phyloP scores from a whole-genome alignment of 2,797 vertebrate genomes.

The Varecia variegata region DNA sequence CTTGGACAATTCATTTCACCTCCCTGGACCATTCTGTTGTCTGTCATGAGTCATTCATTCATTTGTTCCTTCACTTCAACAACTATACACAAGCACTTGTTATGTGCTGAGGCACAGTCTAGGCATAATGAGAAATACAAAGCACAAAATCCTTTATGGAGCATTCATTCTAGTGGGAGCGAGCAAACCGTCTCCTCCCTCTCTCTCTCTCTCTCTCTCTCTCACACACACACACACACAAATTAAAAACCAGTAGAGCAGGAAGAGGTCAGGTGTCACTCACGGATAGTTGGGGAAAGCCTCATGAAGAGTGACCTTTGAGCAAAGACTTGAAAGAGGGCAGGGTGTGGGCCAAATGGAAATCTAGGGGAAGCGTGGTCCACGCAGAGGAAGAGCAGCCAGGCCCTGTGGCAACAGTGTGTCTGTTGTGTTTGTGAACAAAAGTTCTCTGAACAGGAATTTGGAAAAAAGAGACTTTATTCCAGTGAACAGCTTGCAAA shows the following conservation, averaged over 20 bases:
- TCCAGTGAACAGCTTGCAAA: background rate
- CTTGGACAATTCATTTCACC: background rate
- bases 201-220: background rate
- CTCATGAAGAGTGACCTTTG: background rate
- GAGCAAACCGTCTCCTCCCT: background rate
- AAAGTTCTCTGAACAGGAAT: background rate
- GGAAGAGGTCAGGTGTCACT: background rate
- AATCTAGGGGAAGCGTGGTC: background rate
- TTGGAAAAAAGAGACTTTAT: background rate
- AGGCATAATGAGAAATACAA: background rate
- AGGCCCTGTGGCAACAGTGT: background rate
- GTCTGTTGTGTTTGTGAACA: background rate
- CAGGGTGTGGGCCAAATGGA: fast-evolving
- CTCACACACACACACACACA: background rate
- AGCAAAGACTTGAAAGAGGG: background rate
- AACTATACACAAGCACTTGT: background rate
- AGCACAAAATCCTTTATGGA: background rate
- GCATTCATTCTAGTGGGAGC: background rate
- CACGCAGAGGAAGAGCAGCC: background rate
- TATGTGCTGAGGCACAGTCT: background rate
- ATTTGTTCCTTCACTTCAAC: background rate
- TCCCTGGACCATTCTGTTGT: background rate
- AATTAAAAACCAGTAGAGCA: background rate
- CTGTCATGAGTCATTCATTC: background rate
- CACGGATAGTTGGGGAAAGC: background rate